Conservation (phyloP, 2,113 vertebrate species). For the Myrmecophaga tridactyla region DNA sequence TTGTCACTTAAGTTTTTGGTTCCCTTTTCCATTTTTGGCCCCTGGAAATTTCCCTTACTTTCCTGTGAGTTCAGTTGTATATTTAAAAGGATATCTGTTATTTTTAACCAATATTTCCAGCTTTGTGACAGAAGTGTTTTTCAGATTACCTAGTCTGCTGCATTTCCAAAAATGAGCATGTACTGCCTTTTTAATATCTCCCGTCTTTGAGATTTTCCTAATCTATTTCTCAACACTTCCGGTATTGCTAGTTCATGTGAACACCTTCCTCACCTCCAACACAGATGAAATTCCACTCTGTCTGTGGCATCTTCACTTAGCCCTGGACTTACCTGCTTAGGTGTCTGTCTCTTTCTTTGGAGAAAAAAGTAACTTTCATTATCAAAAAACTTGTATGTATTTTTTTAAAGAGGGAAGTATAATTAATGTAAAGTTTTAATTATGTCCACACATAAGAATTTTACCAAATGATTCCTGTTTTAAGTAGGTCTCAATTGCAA, state of each 20-base stretch:
- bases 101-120: not conserved
- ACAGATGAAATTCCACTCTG: not conserved
- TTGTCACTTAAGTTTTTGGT: not conserved
- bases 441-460: not conserved
- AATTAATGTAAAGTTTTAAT: not conserved
- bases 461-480: conserved; percentile 7
- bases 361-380: not conserved
- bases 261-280: not conserved
- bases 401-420: not conserved
- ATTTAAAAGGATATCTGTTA: not conserved
- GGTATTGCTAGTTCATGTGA: not conserved
- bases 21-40: not conserved
- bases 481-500: not conserved
- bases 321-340: not conserved
- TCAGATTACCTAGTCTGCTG: not conserved
- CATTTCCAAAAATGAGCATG: not conserved
- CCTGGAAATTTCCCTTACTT: not conserved
- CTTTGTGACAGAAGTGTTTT: not conserved
- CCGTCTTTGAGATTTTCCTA: too few species aligned
- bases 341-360: not conserved
- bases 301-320: accelerated
- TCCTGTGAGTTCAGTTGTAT: not conserved
- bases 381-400: not conserved
- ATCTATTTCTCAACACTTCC: not conserved
- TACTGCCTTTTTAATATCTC: too few species aligned